Percentiles rank a stretch among this genome's conserved stretches.
These are phyloP conservation scores for Alca torda DNA, from an alignment of 2,797 vertebrate genomes.

Conservation along the genomic window DNA sequence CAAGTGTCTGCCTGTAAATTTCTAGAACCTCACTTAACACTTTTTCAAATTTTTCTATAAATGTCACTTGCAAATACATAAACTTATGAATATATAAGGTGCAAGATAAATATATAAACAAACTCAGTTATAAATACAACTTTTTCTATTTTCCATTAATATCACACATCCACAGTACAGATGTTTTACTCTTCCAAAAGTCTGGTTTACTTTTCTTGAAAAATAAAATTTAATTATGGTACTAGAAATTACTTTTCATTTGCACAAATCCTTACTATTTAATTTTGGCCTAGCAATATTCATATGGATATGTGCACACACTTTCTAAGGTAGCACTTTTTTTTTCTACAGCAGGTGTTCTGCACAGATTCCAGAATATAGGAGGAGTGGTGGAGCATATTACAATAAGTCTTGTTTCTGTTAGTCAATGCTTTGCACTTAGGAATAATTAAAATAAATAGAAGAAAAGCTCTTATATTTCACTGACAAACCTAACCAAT, in stretches of 20 bases:
- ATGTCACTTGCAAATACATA: neutral
- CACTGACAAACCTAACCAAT: neutral
- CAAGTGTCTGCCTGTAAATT: neutral
- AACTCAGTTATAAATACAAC: neutral
- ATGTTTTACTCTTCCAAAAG: neutral
- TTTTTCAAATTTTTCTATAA: neutral
- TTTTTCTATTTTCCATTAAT: neutral
- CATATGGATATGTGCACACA: neutral
- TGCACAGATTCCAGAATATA: neutral
- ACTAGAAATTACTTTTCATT: neutral
- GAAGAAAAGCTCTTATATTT: neutral
- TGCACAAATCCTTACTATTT: neutral
- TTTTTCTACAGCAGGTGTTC: neutral
- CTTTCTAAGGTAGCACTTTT: neutral
- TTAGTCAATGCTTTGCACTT: neutral
- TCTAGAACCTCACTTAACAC: neutral
- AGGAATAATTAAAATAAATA: neutral
- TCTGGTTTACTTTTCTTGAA: neutral
- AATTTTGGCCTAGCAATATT: neutral
- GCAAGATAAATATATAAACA: neutral
- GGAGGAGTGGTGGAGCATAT: neutral
- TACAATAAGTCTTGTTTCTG: neutral
- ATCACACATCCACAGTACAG: neutral
- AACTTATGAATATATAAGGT: neutral
- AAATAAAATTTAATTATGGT: neutral